Evolutionary conservation across 2,113 vertebrate species (phyloP).

Genomic region (Lepisosteus osseus): DNA sequence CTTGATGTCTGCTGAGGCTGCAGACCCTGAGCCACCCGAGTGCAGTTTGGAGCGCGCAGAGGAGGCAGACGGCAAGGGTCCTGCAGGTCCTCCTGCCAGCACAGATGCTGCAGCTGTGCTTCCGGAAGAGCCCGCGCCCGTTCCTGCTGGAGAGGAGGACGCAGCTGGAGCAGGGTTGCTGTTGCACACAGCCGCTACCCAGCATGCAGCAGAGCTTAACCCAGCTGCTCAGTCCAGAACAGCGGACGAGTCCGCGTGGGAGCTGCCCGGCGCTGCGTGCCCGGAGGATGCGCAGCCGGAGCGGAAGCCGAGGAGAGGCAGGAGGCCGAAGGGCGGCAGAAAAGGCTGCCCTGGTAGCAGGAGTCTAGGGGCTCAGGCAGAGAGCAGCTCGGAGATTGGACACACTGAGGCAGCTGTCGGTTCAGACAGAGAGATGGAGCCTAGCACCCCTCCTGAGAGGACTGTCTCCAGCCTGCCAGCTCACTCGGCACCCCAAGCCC

Average conservation of each 20-base stretch:
- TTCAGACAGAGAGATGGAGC: too few relatives aligned
- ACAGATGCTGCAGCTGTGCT: background rate
- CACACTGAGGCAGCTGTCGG: too few relatives aligned
- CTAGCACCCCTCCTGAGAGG: too few relatives aligned
- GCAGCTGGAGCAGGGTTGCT: too few relatives aligned
- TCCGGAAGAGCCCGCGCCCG: slow-evolving; percentile 11
- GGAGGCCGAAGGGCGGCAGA: background rate
- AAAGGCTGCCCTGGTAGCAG: background rate
- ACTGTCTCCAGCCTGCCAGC: too few relatives aligned
- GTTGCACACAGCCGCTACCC: background rate
- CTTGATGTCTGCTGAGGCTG: too few relatives aligned
- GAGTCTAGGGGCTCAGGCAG: too few relatives aligned
- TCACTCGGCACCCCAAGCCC: too few relatives aligned
- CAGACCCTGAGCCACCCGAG: too few relatives aligned
- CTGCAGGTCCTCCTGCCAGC: background rate
- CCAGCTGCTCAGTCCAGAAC: background rate
- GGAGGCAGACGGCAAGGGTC: too few relatives aligned
- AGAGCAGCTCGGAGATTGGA: too few relatives aligned
- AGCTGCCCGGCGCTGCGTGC: background rate
- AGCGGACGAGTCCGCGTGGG: background rate
- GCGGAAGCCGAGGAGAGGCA: background rate
- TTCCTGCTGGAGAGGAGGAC: background rate
- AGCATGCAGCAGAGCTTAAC: background rate
- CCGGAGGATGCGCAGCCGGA: slow-evolving; percentile 15
- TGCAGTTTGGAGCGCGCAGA: too few relatives aligned